A percentile compares a stretch with the other conserved stretches of the same genome.
Evolutionary conservation across 1,140 invertebrate species (phyloP).

Genomic region (Hycleus phaleratus): DNA sequence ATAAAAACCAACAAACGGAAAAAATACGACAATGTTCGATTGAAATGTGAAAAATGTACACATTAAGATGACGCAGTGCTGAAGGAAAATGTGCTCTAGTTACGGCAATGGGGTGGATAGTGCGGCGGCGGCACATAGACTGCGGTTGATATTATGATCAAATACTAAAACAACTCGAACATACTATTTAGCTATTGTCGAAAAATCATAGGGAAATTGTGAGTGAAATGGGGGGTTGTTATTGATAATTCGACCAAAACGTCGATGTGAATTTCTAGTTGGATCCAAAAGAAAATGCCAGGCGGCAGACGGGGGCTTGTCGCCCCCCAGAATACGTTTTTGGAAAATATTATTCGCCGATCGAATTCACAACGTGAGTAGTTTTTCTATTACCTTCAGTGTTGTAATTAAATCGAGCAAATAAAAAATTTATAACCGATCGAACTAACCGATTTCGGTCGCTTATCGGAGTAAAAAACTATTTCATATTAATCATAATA

Average conservation of each 20-base stretch:
- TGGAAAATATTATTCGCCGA: conserved; percentile 97
- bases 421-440: no score
- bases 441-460: no score
- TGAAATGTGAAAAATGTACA: neutral
- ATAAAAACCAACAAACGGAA: no score
- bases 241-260: no score
- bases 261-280: no score
- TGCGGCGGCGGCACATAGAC: conserved; percentile 3
- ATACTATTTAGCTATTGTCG: conserved; percentile 1
- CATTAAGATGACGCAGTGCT: neutral
- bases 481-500: no score
- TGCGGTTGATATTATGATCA: conserved; percentile 1
- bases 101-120: conserved; percentile 1
- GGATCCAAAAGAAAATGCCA: conserved; percentile 56
- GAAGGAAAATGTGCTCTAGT: neutral
- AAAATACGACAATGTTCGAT: no score
- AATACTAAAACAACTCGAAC: neutral
- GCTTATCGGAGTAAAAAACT: no score
- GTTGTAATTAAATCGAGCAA: no score
- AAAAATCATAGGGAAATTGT: neutral
- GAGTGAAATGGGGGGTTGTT: no score
- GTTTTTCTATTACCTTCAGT: no score
- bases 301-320: conserved; percentile 94
- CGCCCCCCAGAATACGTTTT: conserved; percentile 98
- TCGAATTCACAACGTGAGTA: conserved; percentile 95